A percentile compares a stretch with the other conserved stretches of the same genome.
Evolutionary conservation across 2,797 vertebrate genomes (phyloP).

Genomic region (Epinephelus awoara): DNA sequence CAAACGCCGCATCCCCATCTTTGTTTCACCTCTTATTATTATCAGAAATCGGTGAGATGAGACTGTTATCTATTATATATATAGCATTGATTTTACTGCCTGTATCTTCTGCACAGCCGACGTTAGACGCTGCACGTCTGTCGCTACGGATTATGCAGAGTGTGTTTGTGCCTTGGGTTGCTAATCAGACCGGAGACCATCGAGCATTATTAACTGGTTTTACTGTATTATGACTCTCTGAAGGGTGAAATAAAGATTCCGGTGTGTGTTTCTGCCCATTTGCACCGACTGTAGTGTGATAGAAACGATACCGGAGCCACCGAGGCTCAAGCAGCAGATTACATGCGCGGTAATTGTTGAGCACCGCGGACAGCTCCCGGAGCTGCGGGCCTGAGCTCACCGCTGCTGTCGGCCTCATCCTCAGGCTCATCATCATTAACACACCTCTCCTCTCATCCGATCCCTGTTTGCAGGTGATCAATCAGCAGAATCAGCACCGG

Average conservation of each 20-base stretch:
- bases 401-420: slow-evolving; percentile 18
- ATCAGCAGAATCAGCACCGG: slow-evolving; percentile 13
- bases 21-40: neutral
- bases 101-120: neutral
- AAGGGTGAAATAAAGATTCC: neutral
- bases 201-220: neutral
- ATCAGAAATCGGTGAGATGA: slow-evolving; percentile 47
- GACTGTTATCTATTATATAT: rapidly evolving
- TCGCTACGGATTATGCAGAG: slow-evolving; percentile 37
- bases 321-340: slow-evolving; percentile 7
- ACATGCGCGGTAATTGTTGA: slow-evolving; percentile 20
- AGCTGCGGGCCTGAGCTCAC: slow-evolving; percentile 21
- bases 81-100: neutral
- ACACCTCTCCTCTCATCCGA: neutral
- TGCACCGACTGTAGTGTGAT: neutral
- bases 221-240: neutral
- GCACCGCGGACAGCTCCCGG: slow-evolving; percentile 79
- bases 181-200: slow-evolving; percentile 33
- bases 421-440: neutral
- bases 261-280: rapidly evolving
- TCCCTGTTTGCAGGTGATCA: slow-evolving; percentile 54
- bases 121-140: neutral
- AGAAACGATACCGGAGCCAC: neutral
- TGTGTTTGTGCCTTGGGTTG: slow-evolving; percentile 11
- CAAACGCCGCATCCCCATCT: slow-evolving; percentile 13